These are phyloP conservation scores for Chlorops oryzae DNA, from an alignment of 1,140 invertebrate species.

Conservation along the genomic window DNA sequence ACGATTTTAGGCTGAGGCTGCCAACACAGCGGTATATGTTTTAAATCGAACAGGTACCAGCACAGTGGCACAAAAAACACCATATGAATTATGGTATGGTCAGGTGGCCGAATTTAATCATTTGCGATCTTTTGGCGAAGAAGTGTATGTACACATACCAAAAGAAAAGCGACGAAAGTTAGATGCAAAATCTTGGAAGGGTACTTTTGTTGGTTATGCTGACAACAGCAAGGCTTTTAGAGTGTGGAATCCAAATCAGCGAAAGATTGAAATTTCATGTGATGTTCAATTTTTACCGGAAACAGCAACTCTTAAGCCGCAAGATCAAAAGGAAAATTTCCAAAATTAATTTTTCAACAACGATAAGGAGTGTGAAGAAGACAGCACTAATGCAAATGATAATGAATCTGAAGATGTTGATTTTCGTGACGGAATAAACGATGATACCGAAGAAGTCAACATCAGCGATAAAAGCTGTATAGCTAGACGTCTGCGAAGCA, in stretches of 20 bases:
- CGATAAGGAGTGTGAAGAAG: neutral
- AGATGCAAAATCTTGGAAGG: slow-evolving; percentile 38
- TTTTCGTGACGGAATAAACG: too few relatives aligned
- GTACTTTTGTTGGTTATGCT: slow-evolving; percentile 42
- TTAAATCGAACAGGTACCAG: slow-evolving; percentile 45
- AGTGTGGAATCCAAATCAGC: slow-evolving; percentile 12
- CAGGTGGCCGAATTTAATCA: slow-evolving; percentile 27
- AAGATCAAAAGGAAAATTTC: slow-evolving; percentile 6
- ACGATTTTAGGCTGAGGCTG: slow-evolving; percentile 44
- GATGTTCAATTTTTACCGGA: slow-evolving; percentile 18
- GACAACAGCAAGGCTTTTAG: slow-evolving; percentile 35
- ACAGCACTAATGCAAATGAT: neutral
- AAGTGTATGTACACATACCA: slow-evolving; percentile 41
- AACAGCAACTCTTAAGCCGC: neutral
- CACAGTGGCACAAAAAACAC: slow-evolving; percentile 27
- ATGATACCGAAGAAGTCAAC: too few relatives aligned
- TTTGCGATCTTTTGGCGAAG: slow-evolving; percentile 37
- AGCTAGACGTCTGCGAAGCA: too few relatives aligned
- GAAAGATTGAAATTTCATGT: slow-evolving; percentile 16
- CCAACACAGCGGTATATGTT: slow-evolving; percentile 40
- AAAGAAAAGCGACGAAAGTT: slow-evolving; percentile 41
- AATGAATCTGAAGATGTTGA: too few relatives aligned
- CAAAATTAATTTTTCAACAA: slow-evolving; percentile 1
- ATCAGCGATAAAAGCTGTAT: too few relatives aligned
- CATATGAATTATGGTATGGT: slow-evolving; percentile 39